Evolutionary conservation across 1,140 invertebrate species (phyloP).

Genomic region (Leptopilina boulardi): DNA sequence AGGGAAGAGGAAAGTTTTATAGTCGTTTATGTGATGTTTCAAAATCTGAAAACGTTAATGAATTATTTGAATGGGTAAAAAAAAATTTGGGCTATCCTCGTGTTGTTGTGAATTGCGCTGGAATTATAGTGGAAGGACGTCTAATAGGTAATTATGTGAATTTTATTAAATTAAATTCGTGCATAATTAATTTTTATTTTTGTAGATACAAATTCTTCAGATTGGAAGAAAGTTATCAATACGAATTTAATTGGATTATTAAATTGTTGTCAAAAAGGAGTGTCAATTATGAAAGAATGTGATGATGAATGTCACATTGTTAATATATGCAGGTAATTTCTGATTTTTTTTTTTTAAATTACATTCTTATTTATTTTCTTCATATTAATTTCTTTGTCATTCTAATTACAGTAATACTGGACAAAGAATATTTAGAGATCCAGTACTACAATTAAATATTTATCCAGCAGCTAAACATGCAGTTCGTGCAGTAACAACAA

Average conservation of each 20-base stretch:
- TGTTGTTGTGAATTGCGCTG: background rate
- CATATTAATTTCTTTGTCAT: background rate
- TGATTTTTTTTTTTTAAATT: no score
- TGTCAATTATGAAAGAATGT: background rate
- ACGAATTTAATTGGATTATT: background rate
- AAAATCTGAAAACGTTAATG: background rate
- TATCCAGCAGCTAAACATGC: slow-evolving; percentile 81
- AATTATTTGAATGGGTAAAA: background rate
- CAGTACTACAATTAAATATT: slow-evolving; percentile 68
- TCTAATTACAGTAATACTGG: slow-evolving; percentile 66
- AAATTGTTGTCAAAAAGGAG: background rate
- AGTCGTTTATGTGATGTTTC: background rate
- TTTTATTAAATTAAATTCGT: no score
- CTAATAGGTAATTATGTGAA: background rate
- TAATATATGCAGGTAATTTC: background rate
- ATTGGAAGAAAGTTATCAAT: background rate
- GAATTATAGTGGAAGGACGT: background rate
- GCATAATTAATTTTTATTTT: background rate
- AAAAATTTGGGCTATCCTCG: background rate
- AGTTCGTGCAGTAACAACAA: slow-evolving; percentile 79
- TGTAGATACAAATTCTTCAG: background rate
- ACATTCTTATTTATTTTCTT: no score
- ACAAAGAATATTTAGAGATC: slow-evolving; percentile 62
- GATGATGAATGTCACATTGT: background rate
- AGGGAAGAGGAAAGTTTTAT: background rate